Conservation (phyloP, 2,113 vertebrate genomes). For the Stigmatopora nigra region DNA sequence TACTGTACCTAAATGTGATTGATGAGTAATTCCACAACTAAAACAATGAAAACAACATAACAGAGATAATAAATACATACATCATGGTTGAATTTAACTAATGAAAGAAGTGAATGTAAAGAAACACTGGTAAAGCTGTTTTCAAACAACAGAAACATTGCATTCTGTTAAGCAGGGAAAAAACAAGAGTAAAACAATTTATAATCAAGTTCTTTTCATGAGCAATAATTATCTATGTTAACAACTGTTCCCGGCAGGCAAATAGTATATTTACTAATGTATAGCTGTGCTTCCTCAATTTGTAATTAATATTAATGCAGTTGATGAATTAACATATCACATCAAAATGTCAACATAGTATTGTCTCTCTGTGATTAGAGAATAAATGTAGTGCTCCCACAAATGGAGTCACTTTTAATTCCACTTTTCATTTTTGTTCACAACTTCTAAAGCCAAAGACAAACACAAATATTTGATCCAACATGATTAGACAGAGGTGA, state of each 20-base stretch:
- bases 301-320: conserved; percentile 24
- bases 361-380: conserved; percentile 20
- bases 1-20: background rate
- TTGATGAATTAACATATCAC: conserved; percentile 31
- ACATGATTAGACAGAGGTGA: background rate
- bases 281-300: conserved; percentile 12
- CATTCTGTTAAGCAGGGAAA: no score
- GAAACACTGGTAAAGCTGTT: no score
- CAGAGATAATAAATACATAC: background rate
- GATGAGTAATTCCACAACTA: conserved; percentile 2
- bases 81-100: background rate
- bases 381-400: conserved; percentile 31
- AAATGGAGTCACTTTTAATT: conserved; percentile 14
- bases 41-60: conserved; percentile 11
- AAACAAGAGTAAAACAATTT: conserved; percentile 6
- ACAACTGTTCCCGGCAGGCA: conserved; percentile 47
- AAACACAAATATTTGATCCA: conserved; percentile 1
- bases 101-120: no score
- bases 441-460: background rate
- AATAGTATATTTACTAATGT: conserved; percentile 31
- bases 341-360: conserved; percentile 14
- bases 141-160: no score
- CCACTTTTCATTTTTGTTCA: background rate
- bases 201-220: conserved; percentile 49
- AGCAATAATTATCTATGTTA: conserved; percentile 49